Evolutionary conservation across 2,797 vertebrate species (phyloP), one percentile per base, ranked within the genome.

Genomic region (Anableps anableps): DNA sequence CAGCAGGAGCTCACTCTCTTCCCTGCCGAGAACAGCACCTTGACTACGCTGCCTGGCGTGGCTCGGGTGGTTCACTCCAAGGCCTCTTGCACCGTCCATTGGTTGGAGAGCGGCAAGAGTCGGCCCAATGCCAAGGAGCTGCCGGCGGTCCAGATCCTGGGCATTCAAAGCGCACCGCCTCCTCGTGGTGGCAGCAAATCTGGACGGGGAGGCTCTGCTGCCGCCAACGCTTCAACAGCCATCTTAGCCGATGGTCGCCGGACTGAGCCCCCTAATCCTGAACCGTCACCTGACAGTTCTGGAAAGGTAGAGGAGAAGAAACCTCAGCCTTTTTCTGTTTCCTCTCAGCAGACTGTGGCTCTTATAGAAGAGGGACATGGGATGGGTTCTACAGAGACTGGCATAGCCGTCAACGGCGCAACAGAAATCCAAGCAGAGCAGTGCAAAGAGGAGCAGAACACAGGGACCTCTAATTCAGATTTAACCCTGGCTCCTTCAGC

Each of bases 61-160:
- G 97, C 99, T 34, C 97, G 98, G 0, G 98, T 99, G 21, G 98
- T 99, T 10, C 99, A 99, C 95, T 99, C 98, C 79, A 99, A 99
- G 89, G 98, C 98, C 81, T 98, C 97, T 86, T 99, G 99, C 90
- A 99, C 98, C 0, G 98, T 99, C 64, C 98, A 99, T 89, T 99
- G 99, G 99, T 97, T 98, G 79, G 98, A 99, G 92, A 97, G 96
- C 0, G 97, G 98, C 77, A 97, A 97, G 85, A 97, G 93, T 91
- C 97, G 97, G 72, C 96, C 97, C 19, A 97, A 94, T 0, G 80
- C 96, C 0, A 97, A 97, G 90, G 99, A 99, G 74, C 86, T 98
- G 2, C 98, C 98, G 2, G 95, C 97, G 0, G 98, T 97, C 47
- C 99, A 99, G 92, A 99, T 99, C 80, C 93, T 99, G 36, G 98